Evolutionary conservation across 2,113 vertebrate species (phyloP), one percentile per base, ranked within the genome.

Genomic region (Rhinoderma darwinii): DNA sequence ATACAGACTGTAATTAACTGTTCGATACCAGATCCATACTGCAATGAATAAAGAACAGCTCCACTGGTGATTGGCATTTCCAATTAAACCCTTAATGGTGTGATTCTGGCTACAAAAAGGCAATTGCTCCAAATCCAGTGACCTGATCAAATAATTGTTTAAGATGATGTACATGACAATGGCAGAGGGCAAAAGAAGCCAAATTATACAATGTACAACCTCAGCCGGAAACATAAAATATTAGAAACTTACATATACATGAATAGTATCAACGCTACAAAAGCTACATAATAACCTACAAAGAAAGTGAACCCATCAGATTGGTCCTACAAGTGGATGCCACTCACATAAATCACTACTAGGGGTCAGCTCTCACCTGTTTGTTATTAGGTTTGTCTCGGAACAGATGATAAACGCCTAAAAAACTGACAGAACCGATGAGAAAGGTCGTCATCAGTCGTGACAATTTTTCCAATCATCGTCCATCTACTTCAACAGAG

Each of bases 1-100:
- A 87, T 87, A 63, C 22, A 14, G 78, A 63, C 27, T 86, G 50
- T 87, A 82, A 87, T 87, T 87, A 82, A 47, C 86, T 82, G 61
- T 82, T 44, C 78, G 73, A 87, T 82, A 50, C 12, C 17, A 43
- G 73, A 87, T 87, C 86, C 56, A 87, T 87, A 82, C 39, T 12
- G 86, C 79, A 87, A 82, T 87, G 86, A 82, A 82, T 87, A 74
- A 47, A 75, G 44, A 82, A 35, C 35, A 87, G 79, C 78, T 37
- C 63, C 11, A 18, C 50, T 12, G 30, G n/a, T 87, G 78, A 87
- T 82, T 87, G 86, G 86, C 86, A 87, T 56, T 74, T 87, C 78
- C 82, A 87, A 87, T 87, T 87, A 87, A 87, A 73, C 51, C 7
- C 54, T 82, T 82, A 82, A 75, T 75, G 51, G 18, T 66, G 43